Evolutionary conservation across 2,113 vertebrate genomes (phyloP).

Genomic region (Numida meleagris): DNA sequence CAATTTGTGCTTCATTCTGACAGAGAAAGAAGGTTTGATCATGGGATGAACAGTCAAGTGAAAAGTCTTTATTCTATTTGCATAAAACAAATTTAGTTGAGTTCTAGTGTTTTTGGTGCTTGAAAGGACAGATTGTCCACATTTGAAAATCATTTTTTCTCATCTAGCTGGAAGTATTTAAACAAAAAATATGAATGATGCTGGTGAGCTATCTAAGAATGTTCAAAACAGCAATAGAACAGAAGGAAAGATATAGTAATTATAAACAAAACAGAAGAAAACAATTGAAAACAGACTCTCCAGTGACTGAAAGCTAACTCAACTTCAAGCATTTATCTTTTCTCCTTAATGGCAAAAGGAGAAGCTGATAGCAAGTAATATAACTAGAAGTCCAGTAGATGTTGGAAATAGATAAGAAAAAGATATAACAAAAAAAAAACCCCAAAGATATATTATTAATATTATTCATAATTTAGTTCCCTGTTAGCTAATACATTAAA

Average conservation of each 20-base stretch:
- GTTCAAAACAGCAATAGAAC: neutral
- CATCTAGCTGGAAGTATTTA: neutral
- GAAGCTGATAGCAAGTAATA: neutral
- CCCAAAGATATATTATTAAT: neutral
- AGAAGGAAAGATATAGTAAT: neutral
- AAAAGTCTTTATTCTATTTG: constrained; percentile 18
- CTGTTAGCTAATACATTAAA: neutral
- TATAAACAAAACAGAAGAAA: neutral
- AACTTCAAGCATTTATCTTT: neutral
- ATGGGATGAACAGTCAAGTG: neutral
- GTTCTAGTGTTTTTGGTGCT: neutral
- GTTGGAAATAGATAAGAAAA: neutral
- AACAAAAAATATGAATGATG: neutral
- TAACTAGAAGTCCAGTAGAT: neutral
- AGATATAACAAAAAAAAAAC: neutral
- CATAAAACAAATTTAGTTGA: neutral
- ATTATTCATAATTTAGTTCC: neutral
- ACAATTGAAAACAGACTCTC: neutral
- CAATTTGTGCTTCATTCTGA: neutral
- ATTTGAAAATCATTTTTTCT: neutral
- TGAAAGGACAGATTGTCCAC: neutral
- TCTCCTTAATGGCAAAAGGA: neutral
- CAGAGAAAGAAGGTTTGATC: neutral
- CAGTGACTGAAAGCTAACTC: neutral
- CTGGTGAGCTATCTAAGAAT: neutral